These are phyloP conservation scores for Peromyscus leucopus DNA, from an alignment of 2,113 vertebrate genomes.

Conservation along the genomic window DNA sequence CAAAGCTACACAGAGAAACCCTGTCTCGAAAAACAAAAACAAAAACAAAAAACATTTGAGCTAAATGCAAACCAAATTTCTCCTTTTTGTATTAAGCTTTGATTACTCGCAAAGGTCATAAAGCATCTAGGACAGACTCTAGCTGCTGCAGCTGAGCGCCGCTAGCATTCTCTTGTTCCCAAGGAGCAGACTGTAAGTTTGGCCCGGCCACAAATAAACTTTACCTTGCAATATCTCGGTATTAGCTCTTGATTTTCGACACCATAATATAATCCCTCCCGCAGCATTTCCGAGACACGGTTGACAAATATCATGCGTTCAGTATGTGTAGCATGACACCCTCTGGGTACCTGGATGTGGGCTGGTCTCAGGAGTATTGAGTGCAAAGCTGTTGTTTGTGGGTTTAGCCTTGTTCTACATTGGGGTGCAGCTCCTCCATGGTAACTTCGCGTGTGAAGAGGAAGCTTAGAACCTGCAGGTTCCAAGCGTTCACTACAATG, in stretches of 20 bases:
- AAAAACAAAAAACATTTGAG: neutral
- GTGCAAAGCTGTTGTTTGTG: constrained; percentile 44
- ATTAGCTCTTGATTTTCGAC: too few species aligned
- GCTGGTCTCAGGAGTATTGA: constrained; percentile 71
- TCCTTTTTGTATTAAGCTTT: neutral
- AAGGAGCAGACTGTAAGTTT: too few species aligned
- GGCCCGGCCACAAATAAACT: too few species aligned
- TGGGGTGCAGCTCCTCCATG: accelerated
- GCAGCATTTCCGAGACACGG: neutral
- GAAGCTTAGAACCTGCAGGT: neutral
- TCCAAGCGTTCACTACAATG: neutral
- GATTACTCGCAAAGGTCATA: neutral
- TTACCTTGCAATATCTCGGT: too few species aligned
- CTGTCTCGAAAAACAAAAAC: too few species aligned
- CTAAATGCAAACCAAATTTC: neutral
- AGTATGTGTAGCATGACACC: neutral
- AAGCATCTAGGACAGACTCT: neutral
- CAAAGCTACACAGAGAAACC: too few species aligned
- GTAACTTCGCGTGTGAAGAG: too few species aligned
- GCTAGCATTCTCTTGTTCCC: too few species aligned
- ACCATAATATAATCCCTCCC: neutral
- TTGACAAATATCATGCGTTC: neutral
- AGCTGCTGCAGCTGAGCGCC: too few species aligned
- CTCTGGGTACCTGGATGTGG: constrained; percentile 49
- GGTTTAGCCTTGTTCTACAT: neutral